Conservation (phyloP, 2,888 invertebrate species). For the Cremastobaeus sp. region DNA sequence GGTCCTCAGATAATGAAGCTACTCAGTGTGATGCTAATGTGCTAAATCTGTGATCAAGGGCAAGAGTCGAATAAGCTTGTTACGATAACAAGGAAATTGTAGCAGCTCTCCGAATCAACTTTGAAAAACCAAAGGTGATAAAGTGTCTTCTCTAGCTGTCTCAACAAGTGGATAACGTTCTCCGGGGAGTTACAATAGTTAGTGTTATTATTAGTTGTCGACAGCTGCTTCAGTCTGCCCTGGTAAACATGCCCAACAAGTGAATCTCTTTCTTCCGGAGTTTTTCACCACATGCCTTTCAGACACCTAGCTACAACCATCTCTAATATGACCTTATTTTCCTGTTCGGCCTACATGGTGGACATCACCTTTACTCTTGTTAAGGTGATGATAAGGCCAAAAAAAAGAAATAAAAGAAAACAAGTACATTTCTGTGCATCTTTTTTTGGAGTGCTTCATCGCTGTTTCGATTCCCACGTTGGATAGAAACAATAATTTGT, state of each 20-base stretch:
- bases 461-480: conserved; percentile 98
- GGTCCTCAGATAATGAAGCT: conserved; percentile 99
- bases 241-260: conserved; percentile 94
- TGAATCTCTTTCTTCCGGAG: conserved; percentile 97
- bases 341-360: conserved; percentile 94
- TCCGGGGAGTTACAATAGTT: conserved; percentile 98
- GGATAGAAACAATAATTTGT: conserved; percentile 92
- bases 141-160: conserved; percentile 92
- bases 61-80: conserved; percentile 96
- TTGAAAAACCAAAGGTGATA: conserved; percentile 99
- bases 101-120: conserved; percentile 93
- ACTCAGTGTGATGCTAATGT: conserved; percentile 98
- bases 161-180: conserved; percentile 94
- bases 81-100: conserved; percentile 94
- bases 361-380: conserved; percentile 96
- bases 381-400: conserved; percentile 90
- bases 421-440: conserved; percentile 94
- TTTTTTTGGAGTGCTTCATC: conserved; percentile 99
- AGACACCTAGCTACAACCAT: conserved; percentile 94
- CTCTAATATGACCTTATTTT: conserved; percentile 98
- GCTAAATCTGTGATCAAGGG: conserved; percentile 99
- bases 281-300: conserved; percentile 92
- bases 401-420: conserved; percentile 93
- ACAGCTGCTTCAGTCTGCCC: conserved; percentile 94
- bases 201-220: conserved; percentile 98